Evolutionary conservation across 2,888 invertebrate genomes (phyloP).

Genomic region (Caradrina clavipalpis): DNA sequence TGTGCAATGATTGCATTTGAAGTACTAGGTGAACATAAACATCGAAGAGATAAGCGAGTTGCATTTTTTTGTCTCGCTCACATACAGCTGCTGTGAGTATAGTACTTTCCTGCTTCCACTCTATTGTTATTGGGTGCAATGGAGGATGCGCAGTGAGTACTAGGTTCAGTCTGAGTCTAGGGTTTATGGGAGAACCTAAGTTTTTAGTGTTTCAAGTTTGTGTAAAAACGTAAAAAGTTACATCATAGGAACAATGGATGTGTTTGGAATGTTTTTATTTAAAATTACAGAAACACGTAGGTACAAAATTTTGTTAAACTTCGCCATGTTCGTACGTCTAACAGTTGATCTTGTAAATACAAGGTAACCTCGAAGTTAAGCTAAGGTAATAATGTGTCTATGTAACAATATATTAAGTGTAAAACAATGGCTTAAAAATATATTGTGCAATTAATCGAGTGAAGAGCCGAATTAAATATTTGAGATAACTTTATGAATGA

Average conservation of each 20-base stretch:
- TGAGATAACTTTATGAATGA: conserved; percentile 22
- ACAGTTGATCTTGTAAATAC: neutral
- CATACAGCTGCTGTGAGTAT: neutral
- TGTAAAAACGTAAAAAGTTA: conserved; percentile 1
- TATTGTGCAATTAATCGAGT: neutral
- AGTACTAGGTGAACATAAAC: conserved; percentile 44
- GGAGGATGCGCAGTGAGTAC: conserved; percentile 32
- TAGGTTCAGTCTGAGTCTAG: conserved; percentile 43
- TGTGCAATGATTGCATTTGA: conserved; percentile 41
- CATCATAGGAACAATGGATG: neutral
- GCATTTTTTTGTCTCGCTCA: conserved; percentile 41
- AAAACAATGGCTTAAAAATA: neutral
- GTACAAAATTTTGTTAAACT: neutral
- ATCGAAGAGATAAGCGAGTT: conserved; percentile 27
- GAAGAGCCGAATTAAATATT: neutral
- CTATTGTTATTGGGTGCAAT: conserved; percentile 31
- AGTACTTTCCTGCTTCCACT: conserved; percentile 39
- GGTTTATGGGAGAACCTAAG: conserved; percentile 9
- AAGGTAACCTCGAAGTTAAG: conserved; percentile 22
- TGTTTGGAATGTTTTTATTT: conserved; percentile 10
- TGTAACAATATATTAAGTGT: conserved; percentile 4
- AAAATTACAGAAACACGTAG: neutral
- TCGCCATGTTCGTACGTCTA: neutral
- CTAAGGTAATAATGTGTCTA: neutral
- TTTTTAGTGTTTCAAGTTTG: conserved; percentile 24